Conservation (phyloP, 2,888 invertebrate species). For the Hedychridium roseum region DNA sequence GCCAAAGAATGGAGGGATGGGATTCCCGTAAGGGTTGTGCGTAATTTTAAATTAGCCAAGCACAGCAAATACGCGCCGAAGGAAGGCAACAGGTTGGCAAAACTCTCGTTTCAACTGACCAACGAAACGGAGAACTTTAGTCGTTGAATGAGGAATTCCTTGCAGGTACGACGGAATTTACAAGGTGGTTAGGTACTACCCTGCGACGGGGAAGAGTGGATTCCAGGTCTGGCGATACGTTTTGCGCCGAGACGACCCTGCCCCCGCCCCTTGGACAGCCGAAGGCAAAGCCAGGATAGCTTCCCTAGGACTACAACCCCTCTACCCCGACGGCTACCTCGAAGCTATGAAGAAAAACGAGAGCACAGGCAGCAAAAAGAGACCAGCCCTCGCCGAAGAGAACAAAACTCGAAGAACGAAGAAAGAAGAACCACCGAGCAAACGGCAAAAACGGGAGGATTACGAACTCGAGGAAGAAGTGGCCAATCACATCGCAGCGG, state of each 20-base stretch:
- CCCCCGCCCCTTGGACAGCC: slow-evolving; percentile 81
- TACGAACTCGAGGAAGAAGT: slow-evolving; percentile 63
- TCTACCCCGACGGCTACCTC: slow-evolving; percentile 76
- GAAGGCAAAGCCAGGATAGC: slow-evolving; percentile 68
- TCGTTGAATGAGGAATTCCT: slow-evolving; percentile 20
- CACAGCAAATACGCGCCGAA: slow-evolving; percentile 82
- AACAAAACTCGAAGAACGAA: slow-evolving; percentile 43
- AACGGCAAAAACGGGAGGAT: slow-evolving; percentile 55
- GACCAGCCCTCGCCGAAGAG: slow-evolving; percentile 16
- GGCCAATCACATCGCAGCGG: slow-evolving; percentile 66
- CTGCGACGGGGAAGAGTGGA: slow-evolving; percentile 79
- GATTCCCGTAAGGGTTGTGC: slow-evolving; percentile 80
- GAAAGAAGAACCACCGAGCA: slow-evolving; percentile 49
- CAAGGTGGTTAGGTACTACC: slow-evolving; percentile 85
- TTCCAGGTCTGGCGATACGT: slow-evolving; percentile 83
- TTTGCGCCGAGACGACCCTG: slow-evolving; percentile 78
- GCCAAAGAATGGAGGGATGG: slow-evolving; percentile 78
- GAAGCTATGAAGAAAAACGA: slow-evolving; percentile 65
- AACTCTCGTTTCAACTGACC: not conserved
- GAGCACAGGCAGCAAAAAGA: slow-evolving; percentile 24
- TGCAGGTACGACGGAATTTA: slow-evolving; percentile 85
- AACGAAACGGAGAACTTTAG: no score
- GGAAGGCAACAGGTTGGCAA: slow-evolving; percentile 67
- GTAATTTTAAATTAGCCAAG: slow-evolving; percentile 77
- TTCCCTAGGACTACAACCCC: slow-evolving; percentile 40